phyloP scores from a whole-genome alignment of 2,113 vertebrate species.

The Hemiprocne comata region DNA sequence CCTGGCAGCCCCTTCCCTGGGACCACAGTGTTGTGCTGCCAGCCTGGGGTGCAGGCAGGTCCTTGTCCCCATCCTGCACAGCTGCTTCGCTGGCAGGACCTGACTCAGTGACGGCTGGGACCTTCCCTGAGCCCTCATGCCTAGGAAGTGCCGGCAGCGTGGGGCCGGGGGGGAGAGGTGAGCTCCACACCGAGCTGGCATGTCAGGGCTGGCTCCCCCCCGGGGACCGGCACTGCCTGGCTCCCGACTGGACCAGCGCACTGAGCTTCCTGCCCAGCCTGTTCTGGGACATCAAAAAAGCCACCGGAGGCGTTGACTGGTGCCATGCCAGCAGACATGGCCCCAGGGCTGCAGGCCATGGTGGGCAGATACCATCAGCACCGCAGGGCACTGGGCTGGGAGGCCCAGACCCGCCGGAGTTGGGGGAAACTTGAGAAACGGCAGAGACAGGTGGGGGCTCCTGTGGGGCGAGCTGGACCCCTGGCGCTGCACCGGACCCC shows the following conservation, averaged over 20 bases:
- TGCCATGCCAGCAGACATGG: not conserved
- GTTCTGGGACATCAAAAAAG: conserved; percentile 47
- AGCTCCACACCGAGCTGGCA: not conserved
- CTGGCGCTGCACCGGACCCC: no score
- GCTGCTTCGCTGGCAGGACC: not conserved
- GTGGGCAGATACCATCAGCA: not conserved
- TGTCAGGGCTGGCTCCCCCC: not conserved
- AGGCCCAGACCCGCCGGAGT: not conserved
- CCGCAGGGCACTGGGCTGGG: not conserved
- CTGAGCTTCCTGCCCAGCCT: not conserved
- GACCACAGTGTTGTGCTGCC: not conserved
- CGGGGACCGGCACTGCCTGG: not conserved
- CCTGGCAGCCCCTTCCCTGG: not conserved
- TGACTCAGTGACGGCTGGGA: rapidly evolving
- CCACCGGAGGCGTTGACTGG: not conserved
- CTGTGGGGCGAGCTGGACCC: rapidly evolving
- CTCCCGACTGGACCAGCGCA: not conserved
- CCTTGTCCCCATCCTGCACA: no score
- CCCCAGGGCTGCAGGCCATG: not conserved
- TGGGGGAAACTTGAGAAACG: not conserved
- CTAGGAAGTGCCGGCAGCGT: not conserved
- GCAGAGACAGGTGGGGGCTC: not conserved
- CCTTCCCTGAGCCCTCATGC: not conserved
- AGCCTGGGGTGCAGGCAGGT: not conserved
- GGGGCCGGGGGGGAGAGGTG: not conserved